A percentile compares a stretch with the other conserved stretches of the same genome.
phyloP scores from a whole-genome alignment of 2,113 vertebrate species.

The Platysteira castanea region DNA sequence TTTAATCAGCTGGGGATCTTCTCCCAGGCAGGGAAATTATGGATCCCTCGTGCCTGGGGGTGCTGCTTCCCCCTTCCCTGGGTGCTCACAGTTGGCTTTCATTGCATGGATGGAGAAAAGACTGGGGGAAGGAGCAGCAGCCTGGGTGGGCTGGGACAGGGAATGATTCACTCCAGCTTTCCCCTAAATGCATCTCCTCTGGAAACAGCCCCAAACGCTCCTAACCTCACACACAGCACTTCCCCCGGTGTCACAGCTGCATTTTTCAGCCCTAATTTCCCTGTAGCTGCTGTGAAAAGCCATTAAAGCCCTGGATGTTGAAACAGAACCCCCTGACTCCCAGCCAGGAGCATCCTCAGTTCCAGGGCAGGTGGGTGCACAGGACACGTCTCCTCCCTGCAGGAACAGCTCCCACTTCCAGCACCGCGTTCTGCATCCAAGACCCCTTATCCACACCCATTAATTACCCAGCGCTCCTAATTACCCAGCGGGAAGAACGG shows the following conservation, averaged over 20 bases:
- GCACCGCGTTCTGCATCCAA: neutral
- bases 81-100: neutral
- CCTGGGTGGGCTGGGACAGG: neutral
- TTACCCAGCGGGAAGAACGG: neutral
- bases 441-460: neutral
- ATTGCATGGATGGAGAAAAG: rapidly evolving
- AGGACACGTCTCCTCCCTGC: conserved; percentile 6
- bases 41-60: neutral
- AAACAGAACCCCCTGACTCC: conserved; percentile 19
- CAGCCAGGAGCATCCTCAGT: conserved; percentile 31
- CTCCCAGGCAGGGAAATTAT: neutral
- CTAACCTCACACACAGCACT: neutral
- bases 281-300: neutral
- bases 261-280: conserved; percentile 26
- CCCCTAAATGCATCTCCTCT: rapidly evolving
- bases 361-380: neutral
- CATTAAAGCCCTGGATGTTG: conserved; percentile 5
- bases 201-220: neutral
- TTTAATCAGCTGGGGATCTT: too few relatives aligned
- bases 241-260: neutral
- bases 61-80: neutral
- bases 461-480: conserved; percentile 46
- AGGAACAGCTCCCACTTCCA: neutral
- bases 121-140: neutral
- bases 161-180: neutral